Evolutionary conservation across 2,888 invertebrate species (phyloP), one percentile per base, ranked within the genome.

Genomic region (Taphrorychus bicolor): DNA sequence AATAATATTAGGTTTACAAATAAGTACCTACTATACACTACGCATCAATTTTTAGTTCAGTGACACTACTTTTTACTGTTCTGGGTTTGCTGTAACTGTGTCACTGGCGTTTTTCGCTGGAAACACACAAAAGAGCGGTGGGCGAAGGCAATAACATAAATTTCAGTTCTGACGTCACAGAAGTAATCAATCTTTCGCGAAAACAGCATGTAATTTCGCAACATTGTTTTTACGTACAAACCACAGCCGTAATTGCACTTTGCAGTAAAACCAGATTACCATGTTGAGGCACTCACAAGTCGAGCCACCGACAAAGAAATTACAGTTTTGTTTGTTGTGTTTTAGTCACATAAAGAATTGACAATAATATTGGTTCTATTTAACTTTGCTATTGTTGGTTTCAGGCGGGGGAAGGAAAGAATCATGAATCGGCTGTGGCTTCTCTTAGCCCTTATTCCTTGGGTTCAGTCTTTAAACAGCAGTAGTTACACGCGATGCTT

Each of bases 371-470:
- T n/a, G n/a, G n/a, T n/a, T n/a, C n/a, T n/a, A n/a, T n/a, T n/a
- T n/a, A n/a, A n/a, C n/a, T n/a, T n/a, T n/a, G n/a, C n/a, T n/a
- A n/a, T n/a, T 3, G 17, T 51, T 51, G 18, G 11, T 51, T 51
- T 19, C 51, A 51, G 51, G 11, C 14, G 9, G 51, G 17, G 17
- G 1, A 45, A n/a, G 51, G 1, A 32, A 5, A 41, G 3, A 16
- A 41, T 32, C 21, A 67, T 67, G 67, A 61, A 57, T 58, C 52
- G 53, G 51, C 22, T 61, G 56, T 62, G 67, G 61, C 23, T 67
- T 3, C 19, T 61, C 3, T 22, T 67, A 17, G 18, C 49, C 7
- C 18, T 56, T 60, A 17, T 14, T 45, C 16, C 18, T 62, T 16
- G 2, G 42, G 24, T n/a, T n/a, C n/a, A n/a, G n/a, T 18, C 52